A percentile compares a stretch with the other conserved stretches of the same genome.
Conservation (phyloP, 2,113 vertebrate genomes). For the Mus pahari region DNA sequence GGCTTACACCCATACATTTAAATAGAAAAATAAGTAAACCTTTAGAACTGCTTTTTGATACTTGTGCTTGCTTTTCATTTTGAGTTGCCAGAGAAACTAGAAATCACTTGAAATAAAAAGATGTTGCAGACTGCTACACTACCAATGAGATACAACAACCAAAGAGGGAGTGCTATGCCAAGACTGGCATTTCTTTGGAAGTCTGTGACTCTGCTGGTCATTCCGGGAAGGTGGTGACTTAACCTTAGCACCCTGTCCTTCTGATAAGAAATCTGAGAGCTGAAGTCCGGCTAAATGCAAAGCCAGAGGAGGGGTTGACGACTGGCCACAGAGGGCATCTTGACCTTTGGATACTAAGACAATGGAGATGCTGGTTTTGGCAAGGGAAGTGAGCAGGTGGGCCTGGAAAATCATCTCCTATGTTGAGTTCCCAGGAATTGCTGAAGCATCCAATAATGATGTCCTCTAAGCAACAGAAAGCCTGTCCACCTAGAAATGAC, state of each 20-base stretch:
- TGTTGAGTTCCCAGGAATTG: not conserved
- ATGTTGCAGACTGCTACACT: slow-evolving; percentile 93
- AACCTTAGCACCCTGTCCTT: not conserved
- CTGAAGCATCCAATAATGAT: slow-evolving; percentile 13
- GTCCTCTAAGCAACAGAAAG: slow-evolving; percentile 43
- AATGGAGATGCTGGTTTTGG: not conserved
- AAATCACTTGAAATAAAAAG: slow-evolving; percentile 95
- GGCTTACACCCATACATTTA: not conserved
- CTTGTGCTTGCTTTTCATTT: slow-evolving; percentile 51
- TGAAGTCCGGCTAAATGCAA: not conserved
- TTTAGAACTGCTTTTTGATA: slow-evolving; percentile 43
- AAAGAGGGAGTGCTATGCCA: slow-evolving; percentile 86
- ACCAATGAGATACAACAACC: slow-evolving; percentile 84
- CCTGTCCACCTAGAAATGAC: not conserved
- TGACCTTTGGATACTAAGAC: slow-evolving; percentile 19
- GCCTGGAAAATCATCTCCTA: not conserved
- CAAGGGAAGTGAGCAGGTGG: not conserved
- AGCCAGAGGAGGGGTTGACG: not conserved
- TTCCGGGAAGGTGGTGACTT: not conserved
- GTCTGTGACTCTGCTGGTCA: slow-evolving; percentile 95
- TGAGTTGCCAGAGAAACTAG: slow-evolving; percentile 91
- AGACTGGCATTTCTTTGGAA: slow-evolving; percentile 94
- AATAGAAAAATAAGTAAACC: not conserved
- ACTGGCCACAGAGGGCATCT: not conserved
- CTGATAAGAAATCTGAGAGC: not conserved